Percentiles rank a stretch among this genome's conserved stretches.
Evolutionary conservation across 1,140 invertebrate species (phyloP).

Genomic region (Drosophila sechellia): DNA sequence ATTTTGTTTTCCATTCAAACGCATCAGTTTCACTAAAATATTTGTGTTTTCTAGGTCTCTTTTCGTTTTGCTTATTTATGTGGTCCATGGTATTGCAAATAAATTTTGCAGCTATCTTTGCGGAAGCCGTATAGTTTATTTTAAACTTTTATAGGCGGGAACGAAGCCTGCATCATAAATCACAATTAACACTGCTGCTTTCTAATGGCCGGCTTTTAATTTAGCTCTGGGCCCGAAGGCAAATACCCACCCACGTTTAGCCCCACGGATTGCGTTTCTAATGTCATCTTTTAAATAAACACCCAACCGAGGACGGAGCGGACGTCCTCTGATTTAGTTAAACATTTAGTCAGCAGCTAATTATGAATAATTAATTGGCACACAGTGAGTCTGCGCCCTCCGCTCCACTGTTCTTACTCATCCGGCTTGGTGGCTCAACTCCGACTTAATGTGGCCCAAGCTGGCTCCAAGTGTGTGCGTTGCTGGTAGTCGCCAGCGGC

Average conservation of each 20-base stretch:
- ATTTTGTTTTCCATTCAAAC: neutral
- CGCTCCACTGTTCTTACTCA: neutral
- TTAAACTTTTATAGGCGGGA: constrained; percentile 6
- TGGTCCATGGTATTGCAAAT: neutral
- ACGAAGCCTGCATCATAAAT: constrained; percentile 48
- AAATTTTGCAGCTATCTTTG: neutral
- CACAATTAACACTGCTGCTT: constrained; percentile 56
- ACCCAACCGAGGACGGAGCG: constrained; percentile 4
- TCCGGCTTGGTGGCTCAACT: constrained; percentile 23
- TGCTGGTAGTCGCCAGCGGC: constrained; percentile 39
- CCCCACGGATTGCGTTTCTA: constrained; percentile 33
- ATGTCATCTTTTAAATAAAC: constrained; percentile 56
- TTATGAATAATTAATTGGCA: constrained; percentile 74
- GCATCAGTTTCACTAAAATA: neutral
- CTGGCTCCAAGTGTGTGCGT: constrained; percentile 42
- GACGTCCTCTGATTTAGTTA: constrained; percentile 67
- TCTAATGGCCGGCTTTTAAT: constrained; percentile 60
- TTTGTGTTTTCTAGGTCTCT: too few species aligned
- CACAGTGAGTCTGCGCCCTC: constrained; percentile 23
- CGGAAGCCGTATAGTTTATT: constrained; percentile 15
- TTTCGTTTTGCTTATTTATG: neutral
- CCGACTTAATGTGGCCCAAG: constrained; percentile 41
- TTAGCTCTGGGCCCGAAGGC: constrained; percentile 34
- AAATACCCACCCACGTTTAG: constrained; percentile 27
- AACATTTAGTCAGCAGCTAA: constrained; percentile 71